Conservation (phyloP, 2,113 vertebrate species). For the Ictalurus punctatus region DNA sequence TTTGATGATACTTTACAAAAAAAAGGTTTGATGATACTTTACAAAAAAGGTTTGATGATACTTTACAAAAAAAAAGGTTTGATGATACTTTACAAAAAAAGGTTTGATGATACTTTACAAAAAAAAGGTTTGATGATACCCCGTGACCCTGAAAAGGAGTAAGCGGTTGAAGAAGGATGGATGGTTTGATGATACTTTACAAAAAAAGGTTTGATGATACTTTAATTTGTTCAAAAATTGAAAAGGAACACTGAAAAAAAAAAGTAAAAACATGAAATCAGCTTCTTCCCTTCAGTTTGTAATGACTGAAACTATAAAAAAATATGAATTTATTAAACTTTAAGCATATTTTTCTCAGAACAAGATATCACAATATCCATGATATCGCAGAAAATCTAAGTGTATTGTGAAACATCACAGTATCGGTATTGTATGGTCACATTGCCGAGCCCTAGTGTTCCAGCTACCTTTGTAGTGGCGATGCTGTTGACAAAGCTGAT, state of each 20-base stretch:
- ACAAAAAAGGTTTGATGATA: no score
- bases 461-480: constrained; percentile 94
- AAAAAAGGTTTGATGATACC: no score
- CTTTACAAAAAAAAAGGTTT: no score
- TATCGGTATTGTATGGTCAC: not conserved
- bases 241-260: not conserved
- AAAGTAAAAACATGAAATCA: not conserved
- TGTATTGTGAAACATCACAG: not conserved
- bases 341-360: not conserved
- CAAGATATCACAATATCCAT: not conserved
- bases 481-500: constrained; percentile 99
- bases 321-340: not conserved
- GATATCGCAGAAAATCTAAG: not conserved
- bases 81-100: no score
- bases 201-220: no score
- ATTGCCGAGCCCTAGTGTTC: not conserved
- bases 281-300: not conserved
- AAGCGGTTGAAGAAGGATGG: no score
- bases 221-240: not conserved
- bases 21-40: no score
- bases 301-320: not conserved
- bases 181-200: no score
- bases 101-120: no score
- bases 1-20: no score
- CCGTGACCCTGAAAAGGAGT: no score